Base-by-base conservation (phyloP, 2,888 invertebrate species). In the Acleris emargana region DNA sequence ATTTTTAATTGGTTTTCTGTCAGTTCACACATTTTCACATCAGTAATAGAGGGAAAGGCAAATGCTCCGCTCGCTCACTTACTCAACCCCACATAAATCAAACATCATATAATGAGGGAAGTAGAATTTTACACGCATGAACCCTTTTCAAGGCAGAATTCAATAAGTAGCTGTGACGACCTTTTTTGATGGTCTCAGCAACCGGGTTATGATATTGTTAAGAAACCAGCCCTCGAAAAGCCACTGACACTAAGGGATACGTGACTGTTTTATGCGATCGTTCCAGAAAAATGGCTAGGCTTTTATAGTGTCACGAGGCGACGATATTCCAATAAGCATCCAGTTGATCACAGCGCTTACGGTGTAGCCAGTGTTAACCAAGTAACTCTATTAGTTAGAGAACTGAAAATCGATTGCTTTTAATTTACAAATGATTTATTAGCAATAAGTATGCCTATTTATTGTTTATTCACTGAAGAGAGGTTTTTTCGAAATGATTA, bases 141-240 rank as follows among this genome's bases (percentile, higher is more conserved):
- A 82, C 79, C 80, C 76, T 82, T 81, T 80, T 78, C 75, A 76
- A 75, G 68, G 57, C 75, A 76, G 78, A 79, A 84, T 84, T 85
- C 80, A 85, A 85, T 86, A 84, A 82, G 75, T 70, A 72, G 70
- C 68, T 74, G 71, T 69, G 69, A 71, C 70, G 71, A 73, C 74
- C 72, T 72, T 70, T 70, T 58, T 60, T 71, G 70, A 72, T 73
- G 71, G 72, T 71, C 71, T 64, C 71, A 70, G 72, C 72, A 75
- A 74, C 72, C 75, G 78, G 77, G 80, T 84, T 86, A 86, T 84
- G 83, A 86, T 83, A 86, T 86, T 84, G 83, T 83, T 80, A 83
- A 80, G 78, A 75, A 78, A 73, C 75, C 69, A 69, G 74, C 74
- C 78, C 79, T 75, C 72, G 71, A 74, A 71, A 78, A 79, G 78